Evolutionary conservation across 2,113 vertebrate genomes (phyloP).

Genomic region (Cottus gobio): DNA sequence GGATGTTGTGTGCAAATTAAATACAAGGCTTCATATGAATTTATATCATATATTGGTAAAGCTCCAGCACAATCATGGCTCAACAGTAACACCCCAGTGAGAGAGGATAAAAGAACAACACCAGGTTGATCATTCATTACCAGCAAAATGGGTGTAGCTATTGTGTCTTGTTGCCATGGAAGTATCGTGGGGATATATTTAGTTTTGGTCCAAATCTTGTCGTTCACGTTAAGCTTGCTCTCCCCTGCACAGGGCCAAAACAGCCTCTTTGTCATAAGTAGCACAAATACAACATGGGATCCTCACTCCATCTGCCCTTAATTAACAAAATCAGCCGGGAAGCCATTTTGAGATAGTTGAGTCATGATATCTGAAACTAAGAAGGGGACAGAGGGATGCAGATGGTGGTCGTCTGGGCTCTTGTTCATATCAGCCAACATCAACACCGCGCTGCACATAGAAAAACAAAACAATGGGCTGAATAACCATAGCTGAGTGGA

Average conservation of each 20-base stretch:
- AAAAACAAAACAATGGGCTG: constrained; percentile 5
- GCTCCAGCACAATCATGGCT: constrained; percentile 22
- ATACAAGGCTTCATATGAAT: neutral
- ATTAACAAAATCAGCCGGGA: constrained; percentile 26
- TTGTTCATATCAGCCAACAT: constrained; percentile 11
- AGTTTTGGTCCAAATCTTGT: constrained; percentile 25
- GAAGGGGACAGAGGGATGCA: constrained; percentile 25
- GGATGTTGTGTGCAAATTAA: neutral
- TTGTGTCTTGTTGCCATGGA: constrained; percentile 22
- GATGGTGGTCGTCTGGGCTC: constrained; percentile 36
- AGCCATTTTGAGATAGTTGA: constrained; percentile 27
- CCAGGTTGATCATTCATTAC: constrained; percentile 50
- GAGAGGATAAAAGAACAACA: constrained; percentile 55
- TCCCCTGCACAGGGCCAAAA: constrained; percentile 19
- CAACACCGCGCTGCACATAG: constrained; percentile 8
- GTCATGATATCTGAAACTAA: constrained; percentile 22
- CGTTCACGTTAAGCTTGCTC: constrained; percentile 4
- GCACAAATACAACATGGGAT: constrained; percentile 32
- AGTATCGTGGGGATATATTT: constrained; percentile 21
- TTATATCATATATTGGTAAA: constrained; percentile 18
- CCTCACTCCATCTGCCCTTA: constrained; percentile 20
- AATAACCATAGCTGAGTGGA: constrained; percentile 7
- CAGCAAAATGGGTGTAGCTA: constrained; percentile 37
- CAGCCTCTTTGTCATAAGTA: constrained; percentile 22
- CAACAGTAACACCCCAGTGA: constrained; percentile 35